Evolutionary conservation across 2,888 invertebrate genomes (phyloP).

Genomic region (Archaeoteleia sp.): DNA sequence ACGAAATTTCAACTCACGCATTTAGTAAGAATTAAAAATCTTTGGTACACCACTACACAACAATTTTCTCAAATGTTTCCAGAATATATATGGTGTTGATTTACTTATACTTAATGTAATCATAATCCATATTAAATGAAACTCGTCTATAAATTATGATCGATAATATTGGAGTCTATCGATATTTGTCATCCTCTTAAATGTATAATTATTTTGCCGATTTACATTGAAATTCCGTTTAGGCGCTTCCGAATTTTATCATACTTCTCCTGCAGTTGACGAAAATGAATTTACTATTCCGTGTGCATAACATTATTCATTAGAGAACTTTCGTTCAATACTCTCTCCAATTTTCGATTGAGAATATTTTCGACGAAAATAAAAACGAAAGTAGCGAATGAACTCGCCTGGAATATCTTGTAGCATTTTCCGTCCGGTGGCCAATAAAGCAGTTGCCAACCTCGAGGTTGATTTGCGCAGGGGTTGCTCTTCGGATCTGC

Average conservation of each 20-base stretch:
- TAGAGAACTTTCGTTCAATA: constrained; percentile 27
- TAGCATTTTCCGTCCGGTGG: constrained; percentile 89
- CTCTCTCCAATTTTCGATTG: constrained; percentile 26
- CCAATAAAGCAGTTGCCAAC: constrained; percentile 92
- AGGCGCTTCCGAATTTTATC: not conserved
- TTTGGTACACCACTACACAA: no score
- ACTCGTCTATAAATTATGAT: no score
- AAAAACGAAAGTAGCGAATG: constrained; percentile 26
- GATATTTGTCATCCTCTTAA: not conserved
- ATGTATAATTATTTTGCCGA: not conserved
- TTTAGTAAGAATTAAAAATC: no score
- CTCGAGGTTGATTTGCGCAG: constrained; percentile 85
- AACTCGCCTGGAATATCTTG: constrained; percentile 85
- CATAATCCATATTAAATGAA: no score
- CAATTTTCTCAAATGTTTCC: no score
- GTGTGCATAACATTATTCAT: constrained; percentile 16
- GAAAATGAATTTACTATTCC: constrained; percentile 19
- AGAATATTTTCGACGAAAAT: constrained; percentile 9
- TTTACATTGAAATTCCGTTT: constrained; percentile 3
- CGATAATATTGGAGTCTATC: no score
- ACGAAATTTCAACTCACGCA: no score
- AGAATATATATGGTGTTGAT: no score
- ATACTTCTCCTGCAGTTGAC: not conserved
- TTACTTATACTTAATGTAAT: no score
- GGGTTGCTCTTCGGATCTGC: constrained; percentile 88